Evolutionary conservation across 2,113 vertebrate species (phyloP).

Genomic region (Amphilophus citrinellus): DNA sequence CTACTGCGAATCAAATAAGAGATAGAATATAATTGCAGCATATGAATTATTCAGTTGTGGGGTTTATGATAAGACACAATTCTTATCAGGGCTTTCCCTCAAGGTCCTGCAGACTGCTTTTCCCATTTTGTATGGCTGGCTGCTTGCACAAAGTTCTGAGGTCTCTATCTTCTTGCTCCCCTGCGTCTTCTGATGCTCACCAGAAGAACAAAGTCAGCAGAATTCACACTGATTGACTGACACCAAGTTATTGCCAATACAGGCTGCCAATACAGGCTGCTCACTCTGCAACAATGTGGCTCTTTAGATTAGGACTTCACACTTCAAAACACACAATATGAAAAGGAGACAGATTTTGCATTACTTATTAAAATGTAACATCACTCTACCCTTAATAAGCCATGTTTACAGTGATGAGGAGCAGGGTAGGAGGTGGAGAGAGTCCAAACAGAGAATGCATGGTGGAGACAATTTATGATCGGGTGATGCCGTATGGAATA

Average conservation of each 20-base stretch:
- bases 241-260: conserved; percentile 27
- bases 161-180: conserved; percentile 53
- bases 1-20: conserved; percentile 61
- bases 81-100: conserved; percentile 65
- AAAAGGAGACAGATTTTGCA: neutral
- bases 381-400: conserved; percentile 16
- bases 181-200: conserved; percentile 40
- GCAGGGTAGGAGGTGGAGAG: neutral
- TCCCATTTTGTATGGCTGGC: conserved; percentile 33
- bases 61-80: conserved; percentile 70
- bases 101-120: conserved; percentile 58
- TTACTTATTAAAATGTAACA: conserved; percentile 34
- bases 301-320: conserved; percentile 51
- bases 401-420: conserved; percentile 22
- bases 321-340: conserved; percentile 32
- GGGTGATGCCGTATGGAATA: conserved; percentile 24
- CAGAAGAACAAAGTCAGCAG: conserved; percentile 55
- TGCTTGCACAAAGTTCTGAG: conserved; percentile 42
- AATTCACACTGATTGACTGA: conserved; percentile 43
- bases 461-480: conserved; percentile 12
- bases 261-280: conserved; percentile 29
- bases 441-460: neutral
- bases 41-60: conserved; percentile 74
- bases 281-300: conserved; percentile 30
- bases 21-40: conserved; percentile 67